These are phyloP conservation scores for Polyploca ridens DNA, from an alignment of 2,888 invertebrate genomes.

Conservation along the genomic window DNA sequence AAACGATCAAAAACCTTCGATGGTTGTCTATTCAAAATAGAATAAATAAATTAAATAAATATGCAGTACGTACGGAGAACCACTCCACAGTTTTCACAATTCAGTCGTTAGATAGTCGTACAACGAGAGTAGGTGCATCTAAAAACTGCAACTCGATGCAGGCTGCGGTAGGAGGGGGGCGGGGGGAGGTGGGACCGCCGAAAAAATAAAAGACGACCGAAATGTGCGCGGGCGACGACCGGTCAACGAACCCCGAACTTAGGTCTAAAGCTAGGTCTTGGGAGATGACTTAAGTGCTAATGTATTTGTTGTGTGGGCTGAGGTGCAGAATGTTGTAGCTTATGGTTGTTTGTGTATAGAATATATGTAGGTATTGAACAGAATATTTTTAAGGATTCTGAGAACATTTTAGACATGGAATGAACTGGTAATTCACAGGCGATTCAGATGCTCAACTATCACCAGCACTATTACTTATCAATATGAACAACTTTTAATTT, in stretches of 20 bases:
- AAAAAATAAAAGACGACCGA: constrained; percentile 68
- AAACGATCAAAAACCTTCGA: too few species aligned
- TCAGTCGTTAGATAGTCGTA: constrained; percentile 80
- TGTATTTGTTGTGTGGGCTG: constrained; percentile 22
- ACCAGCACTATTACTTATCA: too few species aligned
- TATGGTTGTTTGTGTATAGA: constrained; percentile 15
- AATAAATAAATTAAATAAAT: too few species aligned
- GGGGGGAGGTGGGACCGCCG: constrained; percentile 33
- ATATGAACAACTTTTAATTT: too few species aligned
- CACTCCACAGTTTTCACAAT: constrained; percentile 49
- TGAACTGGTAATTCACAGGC: neutral
- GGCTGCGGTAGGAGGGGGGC: constrained; percentile 51
- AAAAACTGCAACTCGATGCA: constrained; percentile 82
- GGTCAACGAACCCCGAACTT: constrained; percentile 67
- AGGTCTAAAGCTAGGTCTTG: constrained; percentile 46
- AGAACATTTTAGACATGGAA: neutral
- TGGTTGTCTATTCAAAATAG: too few species aligned
- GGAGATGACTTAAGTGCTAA: constrained; percentile 32
- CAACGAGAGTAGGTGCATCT: constrained; percentile 81
- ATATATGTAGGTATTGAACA: neutral
- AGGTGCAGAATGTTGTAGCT: constrained; percentile 21
- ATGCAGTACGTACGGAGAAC: constrained; percentile 12
- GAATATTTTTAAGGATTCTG: neutral
- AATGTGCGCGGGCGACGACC: constrained; percentile 77
- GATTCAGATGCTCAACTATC: too few species aligned